Conservation (phyloP, 2,888 invertebrate species). For the Tethea ocularis region DNA sequence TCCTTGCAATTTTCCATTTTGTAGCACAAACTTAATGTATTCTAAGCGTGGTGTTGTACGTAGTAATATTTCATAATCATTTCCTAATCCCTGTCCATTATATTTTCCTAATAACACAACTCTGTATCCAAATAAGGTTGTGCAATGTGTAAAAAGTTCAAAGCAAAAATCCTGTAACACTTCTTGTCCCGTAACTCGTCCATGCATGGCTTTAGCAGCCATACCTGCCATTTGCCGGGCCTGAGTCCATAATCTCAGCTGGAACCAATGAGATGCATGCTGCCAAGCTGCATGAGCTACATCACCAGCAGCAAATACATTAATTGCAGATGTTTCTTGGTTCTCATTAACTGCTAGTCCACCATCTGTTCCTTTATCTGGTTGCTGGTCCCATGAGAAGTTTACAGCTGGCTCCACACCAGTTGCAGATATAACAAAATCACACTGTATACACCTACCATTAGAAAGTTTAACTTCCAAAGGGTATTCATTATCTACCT, state of each 20-base stretch:
- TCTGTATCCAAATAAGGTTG: conserved; percentile 96
- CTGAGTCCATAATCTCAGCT: conserved; percentile 99
- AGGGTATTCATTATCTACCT: conserved; percentile 82
- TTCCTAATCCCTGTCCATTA: conserved; percentile 94
- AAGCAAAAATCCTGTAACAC: conserved; percentile 97
- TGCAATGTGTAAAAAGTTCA: conserved; percentile 98
- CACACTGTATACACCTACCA: conserved; percentile 89
- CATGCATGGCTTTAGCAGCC: conserved; percentile 95
- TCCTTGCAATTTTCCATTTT: conserved; percentile 93
- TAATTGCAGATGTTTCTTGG: conserved; percentile 90
- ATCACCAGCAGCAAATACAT: conserved; percentile 98
- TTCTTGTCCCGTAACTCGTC: conserved; percentile 83
- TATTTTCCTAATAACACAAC: conserved; percentile 95
- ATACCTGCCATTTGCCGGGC: conserved; percentile 98
- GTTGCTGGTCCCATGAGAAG: conserved; percentile 78
- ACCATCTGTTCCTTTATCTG: conserved; percentile 86
- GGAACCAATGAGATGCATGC: conserved; percentile 92
- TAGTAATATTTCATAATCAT: conserved; percentile 92
- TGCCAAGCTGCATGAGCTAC: conserved; percentile 93
- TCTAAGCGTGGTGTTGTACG: conserved; percentile 91
- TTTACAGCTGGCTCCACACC: conserved; percentile 91
- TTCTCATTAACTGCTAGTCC: conserved; percentile 93
- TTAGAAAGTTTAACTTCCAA: conserved; percentile 89
- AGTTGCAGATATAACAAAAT: conserved; percentile 97
- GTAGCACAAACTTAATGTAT: conserved; percentile 94